These are phyloP conservation scores for Microctenopoma steveboyesi DNA, from an alignment of 2,797 vertebrate species.

Conservation along the genomic window DNA sequence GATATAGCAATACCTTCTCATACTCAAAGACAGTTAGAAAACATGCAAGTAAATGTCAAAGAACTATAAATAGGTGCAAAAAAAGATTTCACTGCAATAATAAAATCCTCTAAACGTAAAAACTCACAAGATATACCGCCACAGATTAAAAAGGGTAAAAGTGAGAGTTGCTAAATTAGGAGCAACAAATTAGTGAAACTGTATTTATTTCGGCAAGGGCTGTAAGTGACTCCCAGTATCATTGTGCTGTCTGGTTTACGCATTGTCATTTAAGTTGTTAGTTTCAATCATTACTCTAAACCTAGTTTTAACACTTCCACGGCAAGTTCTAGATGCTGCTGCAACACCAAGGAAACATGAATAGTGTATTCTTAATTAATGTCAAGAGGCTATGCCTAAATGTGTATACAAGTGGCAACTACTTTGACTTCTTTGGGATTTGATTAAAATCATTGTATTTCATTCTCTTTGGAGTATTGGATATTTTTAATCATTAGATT, in stretches of 20 bases:
- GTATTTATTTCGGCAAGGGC: no score
- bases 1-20: neutral
- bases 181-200: no score
- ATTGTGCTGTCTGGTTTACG: no score
- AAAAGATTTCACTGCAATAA: no score
- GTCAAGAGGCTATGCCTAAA: neutral
- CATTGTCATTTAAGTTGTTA: neutral
- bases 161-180: neutral
- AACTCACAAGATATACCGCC: no score
- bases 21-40: neutral
- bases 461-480: no score
- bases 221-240: neutral
- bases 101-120: no score
- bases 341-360: no score
- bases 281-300: neutral
- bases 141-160: no score
- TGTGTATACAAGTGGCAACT: neutral
- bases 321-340: neutral
- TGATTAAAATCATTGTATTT: constrained; percentile 5
- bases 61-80: no score
- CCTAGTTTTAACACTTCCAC: neutral
- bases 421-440: constrained; percentile 32
- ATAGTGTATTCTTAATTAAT: neutral
- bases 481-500: constrained; percentile 14
- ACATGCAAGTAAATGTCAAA: no score